Evolutionary conservation across 2,888 invertebrate species (phyloP).

Genomic region (Prenolepis imparis): DNA sequence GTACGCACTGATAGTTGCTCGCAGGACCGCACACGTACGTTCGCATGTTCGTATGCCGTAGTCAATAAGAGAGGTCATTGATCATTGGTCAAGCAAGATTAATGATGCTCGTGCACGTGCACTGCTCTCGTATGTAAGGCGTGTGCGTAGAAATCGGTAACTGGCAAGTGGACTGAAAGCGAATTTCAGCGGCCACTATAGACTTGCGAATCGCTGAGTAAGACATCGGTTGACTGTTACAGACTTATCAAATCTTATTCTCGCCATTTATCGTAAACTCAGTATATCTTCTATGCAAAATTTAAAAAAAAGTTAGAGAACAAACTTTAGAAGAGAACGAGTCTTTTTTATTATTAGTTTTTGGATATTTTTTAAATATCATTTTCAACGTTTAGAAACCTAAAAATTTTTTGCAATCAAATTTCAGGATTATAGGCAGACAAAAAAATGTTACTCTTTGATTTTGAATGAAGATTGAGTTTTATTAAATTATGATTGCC

Average conservation of each 20-base stretch:
- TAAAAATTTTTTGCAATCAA: background rate
- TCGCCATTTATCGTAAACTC: background rate
- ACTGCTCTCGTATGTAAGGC: constrained; percentile 15
- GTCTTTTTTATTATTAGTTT: background rate
- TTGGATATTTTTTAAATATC: background rate
- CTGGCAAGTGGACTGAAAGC: constrained; percentile 27
- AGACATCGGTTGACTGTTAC: constrained; percentile 35
- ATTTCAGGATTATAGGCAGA: background rate
- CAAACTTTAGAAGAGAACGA: background rate
- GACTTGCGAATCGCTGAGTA: constrained; percentile 40
- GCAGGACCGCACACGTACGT: constrained; percentile 32
- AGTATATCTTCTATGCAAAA: background rate
- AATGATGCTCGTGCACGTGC: constrained; percentile 50
- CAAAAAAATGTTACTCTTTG: background rate
- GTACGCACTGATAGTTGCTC: constrained; percentile 13
- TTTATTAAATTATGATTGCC: background rate
- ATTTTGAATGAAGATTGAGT: background rate
- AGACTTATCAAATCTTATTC: constrained; percentile 30
- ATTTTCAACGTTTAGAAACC: background rate
- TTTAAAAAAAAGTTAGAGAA: background rate
- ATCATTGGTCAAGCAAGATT: constrained; percentile 56
- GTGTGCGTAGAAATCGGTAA: constrained; percentile 40
- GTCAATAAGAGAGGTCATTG: constrained; percentile 50
- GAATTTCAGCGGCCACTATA: constrained; percentile 33
- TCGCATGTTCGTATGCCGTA: constrained; percentile 44